Conservation (phyloP, 2,797 vertebrate genomes). For the Glyptemys insculpta region DNA sequence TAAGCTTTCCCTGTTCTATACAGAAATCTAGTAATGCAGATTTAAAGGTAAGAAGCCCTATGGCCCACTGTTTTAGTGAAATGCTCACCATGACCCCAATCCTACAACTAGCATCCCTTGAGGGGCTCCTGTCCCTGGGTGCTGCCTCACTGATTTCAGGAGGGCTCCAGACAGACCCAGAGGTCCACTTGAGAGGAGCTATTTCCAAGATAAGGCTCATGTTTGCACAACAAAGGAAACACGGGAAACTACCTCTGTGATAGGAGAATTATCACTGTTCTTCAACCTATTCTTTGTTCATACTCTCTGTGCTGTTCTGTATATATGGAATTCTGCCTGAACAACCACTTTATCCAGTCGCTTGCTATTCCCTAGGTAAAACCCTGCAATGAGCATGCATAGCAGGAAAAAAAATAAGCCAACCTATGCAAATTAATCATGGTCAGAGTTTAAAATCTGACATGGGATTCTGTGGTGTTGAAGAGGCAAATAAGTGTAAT, state of each 20-base stretch:
- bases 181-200: neutral
- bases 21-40: neutral
- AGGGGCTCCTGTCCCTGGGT: accelerated
- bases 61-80: neutral
- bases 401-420: neutral
- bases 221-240: neutral
- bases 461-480: neutral
- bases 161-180: neutral
- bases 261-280: neutral
- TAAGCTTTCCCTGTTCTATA: neutral
- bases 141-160: neutral
- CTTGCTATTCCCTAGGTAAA: neutral
- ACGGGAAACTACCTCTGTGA: neutral
- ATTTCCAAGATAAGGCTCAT: neutral
- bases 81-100: accelerated
- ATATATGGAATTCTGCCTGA: neutral
- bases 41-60: neutral
- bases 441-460: neutral
- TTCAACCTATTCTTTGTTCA: neutral
- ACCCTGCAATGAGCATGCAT: neutral
- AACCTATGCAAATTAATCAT: neutral
- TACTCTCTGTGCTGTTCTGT: neutral
- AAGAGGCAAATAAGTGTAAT: neutral
- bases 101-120: neutral
- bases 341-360: neutral